Percentiles rank a stretch among this genome's conserved stretches.
phyloP scores from a whole-genome alignment of 2,113 vertebrate species.

The Synodontis membranacea region DNA sequence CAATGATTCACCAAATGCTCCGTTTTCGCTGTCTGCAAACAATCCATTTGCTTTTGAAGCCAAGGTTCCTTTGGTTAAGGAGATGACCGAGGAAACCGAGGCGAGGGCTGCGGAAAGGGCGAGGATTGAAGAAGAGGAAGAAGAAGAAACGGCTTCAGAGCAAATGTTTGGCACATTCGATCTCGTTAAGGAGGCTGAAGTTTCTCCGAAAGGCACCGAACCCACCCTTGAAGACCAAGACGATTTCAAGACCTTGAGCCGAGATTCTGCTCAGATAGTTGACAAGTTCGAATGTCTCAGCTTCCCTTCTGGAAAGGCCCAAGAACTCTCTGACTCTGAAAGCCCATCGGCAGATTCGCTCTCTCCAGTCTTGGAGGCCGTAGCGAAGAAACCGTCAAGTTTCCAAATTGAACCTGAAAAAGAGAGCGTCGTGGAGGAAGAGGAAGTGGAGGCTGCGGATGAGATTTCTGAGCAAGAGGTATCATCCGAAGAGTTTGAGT shows the following conservation, averaged over 20 bases:
- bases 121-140: conserved; percentile 62
- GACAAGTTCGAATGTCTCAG: conserved; percentile 65
- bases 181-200: conserved; percentile 86
- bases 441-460: conserved; percentile 64
- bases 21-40: conserved; percentile 73
- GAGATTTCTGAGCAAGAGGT: conserved; percentile 74
- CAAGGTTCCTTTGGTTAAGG: conserved; percentile 82
- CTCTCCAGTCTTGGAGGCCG: conserved; percentile 75
- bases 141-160: conserved; percentile 69
- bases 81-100: conserved; percentile 79
- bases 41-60: conserved; percentile 75
- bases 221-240: conserved; percentile 62
- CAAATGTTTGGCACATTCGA: conserved; percentile 88
- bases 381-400: conserved; percentile 71
- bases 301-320: conserved; percentile 60
- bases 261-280: conserved; percentile 59
- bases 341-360: conserved; percentile 73
- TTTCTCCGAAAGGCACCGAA: conserved; percentile 65
- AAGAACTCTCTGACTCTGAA: conserved; percentile 72
- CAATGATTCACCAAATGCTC: conserved; percentile 76
- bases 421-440: conserved; percentile 55
- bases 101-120: conserved; percentile 59
- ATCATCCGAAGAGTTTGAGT: conserved; percentile 79
- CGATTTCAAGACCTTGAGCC: conserved; percentile 66
- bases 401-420: conserved; percentile 70